Base-by-base conservation (phyloP, 2,888 invertebrate species). In the Dastarcus helophoroides region DNA sequence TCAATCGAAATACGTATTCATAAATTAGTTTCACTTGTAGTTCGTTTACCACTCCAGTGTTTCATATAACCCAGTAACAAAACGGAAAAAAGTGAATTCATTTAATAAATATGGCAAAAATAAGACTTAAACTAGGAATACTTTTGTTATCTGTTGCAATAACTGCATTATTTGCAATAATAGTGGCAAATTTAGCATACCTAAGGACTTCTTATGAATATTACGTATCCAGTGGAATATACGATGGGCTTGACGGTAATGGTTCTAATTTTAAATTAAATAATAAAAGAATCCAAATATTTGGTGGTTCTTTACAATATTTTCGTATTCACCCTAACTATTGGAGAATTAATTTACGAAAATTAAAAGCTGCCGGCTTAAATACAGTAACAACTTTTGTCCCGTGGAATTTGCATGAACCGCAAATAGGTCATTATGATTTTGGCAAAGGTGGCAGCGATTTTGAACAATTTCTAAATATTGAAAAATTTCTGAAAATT, bases 331-430 rank as follows among this genome's bases (percentile, higher is more conserved):
- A 83, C 3, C 72, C 72, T 14, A 68, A 65, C 8, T 79, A 79
- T 49, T 91, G 90, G 91, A 66, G 76, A 27, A 79, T 85, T 36
- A 71, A 85, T 32, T 59, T 91, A 35, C 63, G 70, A 29, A 83
- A 84, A 53, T 63, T 85, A 46, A 69, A 78, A 50, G 80, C 82
- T 1, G 84, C 82, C 12, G 94, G 94, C 2, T 67, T 91, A 8
- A 90, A 91, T 60, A 72, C 85, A 2, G 75, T 93, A 0, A 76
- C 85, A 39, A 88, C 86, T 3, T 58, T 93, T 54, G 77, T 91
- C 0, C 84, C 88, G 53, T 81, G 94, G 93, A 86, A 83, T 41
- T 66, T 76, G 33, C 93, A 94, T 56, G 86, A 93, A 60, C 79
- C 82, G 0, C 67, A 72, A 35, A 73, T 76, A 30, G 72, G 73